Percentiles rank a stretch among this genome's conserved stretches.
phyloP scores from a whole-genome alignment of 2,888 invertebrate species.

The Protula sp. region DNA sequence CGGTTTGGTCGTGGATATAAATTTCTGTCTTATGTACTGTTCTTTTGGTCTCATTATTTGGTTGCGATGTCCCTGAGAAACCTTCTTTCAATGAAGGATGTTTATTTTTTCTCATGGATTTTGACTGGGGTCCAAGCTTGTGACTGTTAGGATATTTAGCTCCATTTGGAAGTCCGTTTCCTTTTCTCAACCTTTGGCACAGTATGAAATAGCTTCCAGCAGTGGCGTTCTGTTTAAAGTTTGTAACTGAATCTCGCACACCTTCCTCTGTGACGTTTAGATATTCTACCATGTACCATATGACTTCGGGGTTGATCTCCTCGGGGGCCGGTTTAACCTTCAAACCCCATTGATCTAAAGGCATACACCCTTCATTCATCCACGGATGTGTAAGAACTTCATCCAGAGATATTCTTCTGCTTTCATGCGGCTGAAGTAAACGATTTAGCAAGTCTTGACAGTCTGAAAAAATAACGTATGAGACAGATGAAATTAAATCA shows the following conservation, averaged over 20 bases:
- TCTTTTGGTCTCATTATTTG: too few species aligned
- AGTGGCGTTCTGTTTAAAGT: slow-evolving; percentile 2
- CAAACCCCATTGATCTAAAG: background rate
- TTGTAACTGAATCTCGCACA: background rate
- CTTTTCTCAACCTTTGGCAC: background rate
- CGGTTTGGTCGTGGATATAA: too few species aligned
- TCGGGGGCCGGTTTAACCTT: background rate
- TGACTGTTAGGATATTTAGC: too few species aligned
- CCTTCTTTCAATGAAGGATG: too few species aligned
- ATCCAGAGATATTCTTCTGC: slow-evolving; percentile 2
- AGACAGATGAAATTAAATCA: too few species aligned
- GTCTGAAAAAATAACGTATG: slow-evolving; percentile 4
- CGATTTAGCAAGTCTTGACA: slow-evolving; percentile 5
- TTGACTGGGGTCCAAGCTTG: too few species aligned
- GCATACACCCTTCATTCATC: slow-evolving; percentile 1
- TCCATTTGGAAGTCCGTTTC: background rate
- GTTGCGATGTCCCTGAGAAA: too few species aligned
- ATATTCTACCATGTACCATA: slow-evolving; percentile 4
- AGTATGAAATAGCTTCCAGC: slow-evolving; percentile 6
- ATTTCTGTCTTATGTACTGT: too few species aligned
- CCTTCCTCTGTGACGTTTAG: slow-evolving; percentile 1
- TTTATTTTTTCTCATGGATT: too few species aligned
- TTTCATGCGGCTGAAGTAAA: slow-evolving; percentile 3
- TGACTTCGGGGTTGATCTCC: background rate
- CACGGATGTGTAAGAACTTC: slow-evolving; percentile 10